phyloP scores from a whole-genome alignment of 2,888 invertebrate species.

The Notodonta dromedarius region DNA sequence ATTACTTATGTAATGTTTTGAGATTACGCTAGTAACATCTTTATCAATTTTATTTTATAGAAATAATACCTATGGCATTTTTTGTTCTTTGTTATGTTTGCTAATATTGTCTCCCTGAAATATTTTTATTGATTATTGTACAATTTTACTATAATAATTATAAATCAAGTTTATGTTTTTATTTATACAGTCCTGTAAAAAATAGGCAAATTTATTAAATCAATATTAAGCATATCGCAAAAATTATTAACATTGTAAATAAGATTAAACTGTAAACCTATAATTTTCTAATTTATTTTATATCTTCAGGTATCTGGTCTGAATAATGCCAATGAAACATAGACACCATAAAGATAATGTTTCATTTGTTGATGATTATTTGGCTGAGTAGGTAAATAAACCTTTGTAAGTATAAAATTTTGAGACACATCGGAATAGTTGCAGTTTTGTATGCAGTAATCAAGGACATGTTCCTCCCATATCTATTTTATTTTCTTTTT shows the following conservation, averaged over 20 bases:
- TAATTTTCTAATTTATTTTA: constrained; percentile 69
- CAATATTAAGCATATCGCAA: constrained; percentile 71
- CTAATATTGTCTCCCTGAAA: constrained; percentile 65
- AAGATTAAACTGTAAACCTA: constrained; percentile 60
- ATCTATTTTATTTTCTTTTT: constrained; percentile 44
- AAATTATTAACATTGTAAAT: constrained; percentile 67
- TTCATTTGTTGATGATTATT: constrained; percentile 43
- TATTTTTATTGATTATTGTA: constrained; percentile 70
- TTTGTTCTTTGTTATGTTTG: constrained; percentile 81
- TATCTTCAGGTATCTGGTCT: constrained; percentile 42
- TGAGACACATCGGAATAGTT: constrained; percentile 47
- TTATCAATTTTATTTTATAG: constrained; percentile 49
- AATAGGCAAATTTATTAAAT: constrained; percentile 71
- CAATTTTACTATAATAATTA: constrained; percentile 60
- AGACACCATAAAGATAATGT: constrained; percentile 14
- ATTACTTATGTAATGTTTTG: constrained; percentile 55
- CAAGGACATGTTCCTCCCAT: constrained; percentile 61
- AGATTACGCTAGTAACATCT: constrained; percentile 70
- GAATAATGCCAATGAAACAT: constrained; percentile 35
- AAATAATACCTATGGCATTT: constrained; percentile 40
- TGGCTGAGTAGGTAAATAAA: constrained; percentile 32
- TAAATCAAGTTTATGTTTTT: constrained; percentile 70
- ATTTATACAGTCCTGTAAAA: constrained; percentile 67
- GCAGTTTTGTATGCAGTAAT: constrained; percentile 53
- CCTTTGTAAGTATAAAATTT: constrained; percentile 48